Base-by-base conservation (phyloP, 2,113 vertebrate genomes). In the Melanotaenia duboulayi region DNA sequence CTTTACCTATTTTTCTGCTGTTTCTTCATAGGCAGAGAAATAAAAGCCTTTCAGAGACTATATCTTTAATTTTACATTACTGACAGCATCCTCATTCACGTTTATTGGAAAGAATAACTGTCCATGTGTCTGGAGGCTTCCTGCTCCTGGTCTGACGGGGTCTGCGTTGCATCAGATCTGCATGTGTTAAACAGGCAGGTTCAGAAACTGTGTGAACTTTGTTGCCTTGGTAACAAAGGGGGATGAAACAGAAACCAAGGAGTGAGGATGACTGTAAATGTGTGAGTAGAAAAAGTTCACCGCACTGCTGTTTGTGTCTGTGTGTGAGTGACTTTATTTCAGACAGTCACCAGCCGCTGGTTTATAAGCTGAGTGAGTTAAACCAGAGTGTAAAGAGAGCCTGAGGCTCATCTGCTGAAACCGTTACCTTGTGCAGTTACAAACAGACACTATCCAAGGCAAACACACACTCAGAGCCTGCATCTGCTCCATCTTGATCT, bases 291-390 rank as follows among this genome's bases (percentile, higher is more conserved):
- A 17, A 60, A 11, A 14, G 44, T 16, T 63, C 7, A 51, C 39
- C 10, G 46, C 8, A 12, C 54, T 44, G 55, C 24, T 66, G 11
- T 20, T 28, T 71, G 50, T 65, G 54, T 66, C 46, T 64, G 48
- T 65, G 55, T 79, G 55, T 60, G 63, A 46, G 66, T 25, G 20
- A 44, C 25, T 71, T 56, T 65, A 65, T 56, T 39, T 28, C 71
- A 19, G 66, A 57, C 77, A 81, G 85, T 76, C 82, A 50, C 51
- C 24, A 59, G 25, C 17, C 4, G 23, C 74, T 7, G 11, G 19
- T 88, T 87, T 82, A 80, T 81, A 80, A 71, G 77, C 64, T 42
- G 57, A 24, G 57, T 83, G 85, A 87, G 22, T n/a, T 70, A 83
- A 75, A 71, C 48, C 85, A 90, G 82, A 86, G 66, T 28, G 61